A percentile compares a stretch with the other conserved stretches of the same genome.
These are phyloP conservation scores for Agriopis leucophaearia DNA, from an alignment of 2,888 invertebrate species.

Conservation along the genomic window DNA sequence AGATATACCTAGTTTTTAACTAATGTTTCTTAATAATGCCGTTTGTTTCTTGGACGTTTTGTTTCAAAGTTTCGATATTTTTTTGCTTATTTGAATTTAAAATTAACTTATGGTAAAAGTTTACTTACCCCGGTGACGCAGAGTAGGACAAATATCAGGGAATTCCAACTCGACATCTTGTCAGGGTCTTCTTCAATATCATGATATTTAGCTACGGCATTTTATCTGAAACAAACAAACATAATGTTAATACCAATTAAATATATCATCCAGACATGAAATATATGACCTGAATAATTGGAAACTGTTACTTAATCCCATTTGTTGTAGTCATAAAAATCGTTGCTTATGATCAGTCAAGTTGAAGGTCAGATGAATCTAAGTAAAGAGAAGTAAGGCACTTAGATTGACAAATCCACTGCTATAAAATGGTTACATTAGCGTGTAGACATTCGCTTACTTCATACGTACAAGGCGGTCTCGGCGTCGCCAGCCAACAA, in stretches of 20 bases:
- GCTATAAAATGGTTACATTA: not conserved
- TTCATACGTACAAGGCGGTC: conserved; percentile 8
- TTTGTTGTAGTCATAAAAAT: too few relatives aligned
- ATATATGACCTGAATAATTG: too few relatives aligned
- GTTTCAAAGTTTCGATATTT: too few relatives aligned
- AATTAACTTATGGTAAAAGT: too few relatives aligned
- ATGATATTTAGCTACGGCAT: conserved; percentile 64
- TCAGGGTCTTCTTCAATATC: conserved; percentile 57
- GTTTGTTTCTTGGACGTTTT: too few relatives aligned
- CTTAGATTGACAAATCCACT: not conserved
- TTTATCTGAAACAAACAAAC: conserved; percentile 64
- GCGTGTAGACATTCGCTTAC: conserved; percentile 4
- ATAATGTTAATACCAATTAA: not conserved
- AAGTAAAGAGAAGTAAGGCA: too few relatives aligned
- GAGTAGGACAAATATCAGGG: conserved; percentile 59
- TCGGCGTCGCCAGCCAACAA: conserved; percentile 14
- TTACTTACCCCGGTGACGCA: conserved; percentile 66
- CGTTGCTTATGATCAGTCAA: too few relatives aligned
- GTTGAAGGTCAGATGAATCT: too few relatives aligned
- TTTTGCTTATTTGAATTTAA: too few relatives aligned
- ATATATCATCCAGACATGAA: not conserved
- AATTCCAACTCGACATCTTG: conserved; percentile 61
- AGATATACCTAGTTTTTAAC: too few relatives aligned
- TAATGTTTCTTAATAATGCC: too few relatives aligned
- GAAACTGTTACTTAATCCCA: too few relatives aligned